A percentile compares a stretch with the other conserved stretches of the same genome.
phyloP scores from a whole-genome alignment of 2,888 invertebrate species.

The Athrips mouffetella region DNA sequence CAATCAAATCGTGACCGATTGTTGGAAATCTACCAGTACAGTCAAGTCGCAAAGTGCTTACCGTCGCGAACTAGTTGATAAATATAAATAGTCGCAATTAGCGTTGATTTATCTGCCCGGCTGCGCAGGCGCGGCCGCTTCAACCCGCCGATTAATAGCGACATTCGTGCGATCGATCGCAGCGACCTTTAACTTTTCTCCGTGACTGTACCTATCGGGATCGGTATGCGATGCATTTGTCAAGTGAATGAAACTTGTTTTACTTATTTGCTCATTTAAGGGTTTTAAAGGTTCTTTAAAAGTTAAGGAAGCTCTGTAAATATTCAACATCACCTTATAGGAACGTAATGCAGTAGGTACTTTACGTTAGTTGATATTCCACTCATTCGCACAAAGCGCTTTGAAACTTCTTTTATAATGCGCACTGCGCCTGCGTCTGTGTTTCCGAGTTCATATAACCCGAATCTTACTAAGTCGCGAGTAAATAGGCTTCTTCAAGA shows the following conservation, averaged over 20 bases:
- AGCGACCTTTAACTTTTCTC: slow-evolving; percentile 66
- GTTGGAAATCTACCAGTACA: slow-evolving; percentile 32
- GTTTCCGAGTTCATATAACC: no score
- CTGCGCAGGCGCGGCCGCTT: slow-evolving; percentile 46
- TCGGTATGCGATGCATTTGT: slow-evolving; percentile 15
- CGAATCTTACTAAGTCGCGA: no score
- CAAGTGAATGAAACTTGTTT: slow-evolving; percentile 16
- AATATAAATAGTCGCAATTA: slow-evolving; percentile 72
- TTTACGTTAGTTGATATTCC: no score
- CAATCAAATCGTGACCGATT: background rate
- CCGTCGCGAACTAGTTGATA: slow-evolving; percentile 47
- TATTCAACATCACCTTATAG: no score
- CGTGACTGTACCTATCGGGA: slow-evolving; percentile 58
- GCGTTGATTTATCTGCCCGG: slow-evolving; percentile 55
- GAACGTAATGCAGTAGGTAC: no score
- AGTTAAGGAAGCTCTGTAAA: background rate
- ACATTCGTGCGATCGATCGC: slow-evolving; percentile 69
- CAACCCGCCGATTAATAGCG: slow-evolving; percentile 69
- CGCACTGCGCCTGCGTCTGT: no score
- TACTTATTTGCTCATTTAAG: slow-evolving; percentile 22
- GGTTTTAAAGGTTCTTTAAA: background rate
- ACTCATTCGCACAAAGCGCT: no score
- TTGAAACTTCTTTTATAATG: no score
- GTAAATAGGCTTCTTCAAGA: no score
- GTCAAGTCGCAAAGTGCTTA: slow-evolving; percentile 45